Evolutionary conservation across 1,140 invertebrate genomes (phyloP), one percentile per base, ranked within the genome.

Genomic region (Aphelenchoides besseyi): DNA sequence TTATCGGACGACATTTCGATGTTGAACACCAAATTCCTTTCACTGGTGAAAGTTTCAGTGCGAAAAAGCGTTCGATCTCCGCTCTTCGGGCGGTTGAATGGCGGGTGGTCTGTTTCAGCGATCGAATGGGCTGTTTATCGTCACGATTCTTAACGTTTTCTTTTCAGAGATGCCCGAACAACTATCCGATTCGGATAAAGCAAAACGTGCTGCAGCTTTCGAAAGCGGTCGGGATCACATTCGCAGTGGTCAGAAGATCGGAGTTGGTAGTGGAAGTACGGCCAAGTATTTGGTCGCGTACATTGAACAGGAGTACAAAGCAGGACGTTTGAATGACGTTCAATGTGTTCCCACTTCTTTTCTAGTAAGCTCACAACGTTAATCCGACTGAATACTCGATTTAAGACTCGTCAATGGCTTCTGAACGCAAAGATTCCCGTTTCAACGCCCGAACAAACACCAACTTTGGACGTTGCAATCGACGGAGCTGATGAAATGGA

Each of bases 401-500:
- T 70, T 72, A 35, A 72, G 71, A 72, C 71, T 16, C 41, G 71
- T 9, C 26, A 72, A 30, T 72, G 69, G 54, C 48, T 72, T 9
- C 29, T 71, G 9, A 59, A 72, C 23, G 71, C 71, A 23, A n/a
- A 30, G 16, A 18, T 72, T n/a, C 70, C 71, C 1, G 70, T 72
- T 0, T n/a, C 53, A 26, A 48, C 53, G 2, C 53, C 48, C n/a
- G 71, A 72, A 64, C 16, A 57, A 18, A 30, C n/a, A 26, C 36
- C 53, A 5, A 23, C 12, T 9, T 36, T 73, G 12, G 72, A 73
- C 30, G 54, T 73, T 2, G 18, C 23, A 16, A 30, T 73, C 30
- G 72, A 73, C 48, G 72, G 72, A 0, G 72, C 72, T 8, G 72
- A 73, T 62, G 72, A 73, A 62, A 37, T 73, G 8, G 72, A 73